phyloP scores from a whole-genome alignment of 2,797 vertebrate genomes.

The Babyrousa celebensis region DNA sequence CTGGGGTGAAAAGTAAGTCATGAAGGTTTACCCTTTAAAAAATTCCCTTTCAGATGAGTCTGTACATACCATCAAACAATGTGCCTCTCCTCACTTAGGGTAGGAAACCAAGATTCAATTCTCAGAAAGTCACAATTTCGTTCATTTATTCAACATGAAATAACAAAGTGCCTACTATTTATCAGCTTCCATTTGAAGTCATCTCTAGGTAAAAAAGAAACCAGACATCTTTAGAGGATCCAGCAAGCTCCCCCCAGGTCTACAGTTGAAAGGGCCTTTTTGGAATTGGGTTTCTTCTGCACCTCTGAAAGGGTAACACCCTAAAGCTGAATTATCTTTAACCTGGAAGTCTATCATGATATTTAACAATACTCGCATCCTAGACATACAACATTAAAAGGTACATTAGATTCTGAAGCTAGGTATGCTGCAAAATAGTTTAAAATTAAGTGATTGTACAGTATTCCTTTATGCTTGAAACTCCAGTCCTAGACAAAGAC shows the following conservation, averaged over 20 bases:
- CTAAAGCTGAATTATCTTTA: constrained; percentile 93
- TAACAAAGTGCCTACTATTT: constrained; percentile 74
- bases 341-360: constrained; percentile 90
- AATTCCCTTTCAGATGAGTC: constrained; percentile 84
- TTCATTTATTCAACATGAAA: constrained; percentile 62
- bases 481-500: constrained; percentile 98
- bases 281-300: constrained; percentile 84
- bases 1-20: constrained; percentile 80
- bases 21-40: constrained; percentile 79
- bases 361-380: constrained; percentile 91
- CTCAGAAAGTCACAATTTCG: constrained; percentile 75
- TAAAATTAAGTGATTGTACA: constrained; percentile 88
- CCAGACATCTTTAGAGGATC: constrained; percentile 78
- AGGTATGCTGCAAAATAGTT: constrained; percentile 94
- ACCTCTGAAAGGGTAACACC: constrained; percentile 86
- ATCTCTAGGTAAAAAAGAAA: constrained; percentile 81
- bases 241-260: constrained; percentile 68
- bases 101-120: constrained; percentile 68
- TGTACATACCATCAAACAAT: constrained; percentile 72
- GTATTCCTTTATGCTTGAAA: constrained; percentile 95
- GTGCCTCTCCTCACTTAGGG: constrained; percentile 60
- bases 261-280: constrained; percentile 77
- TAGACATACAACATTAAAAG: constrained; percentile 94
- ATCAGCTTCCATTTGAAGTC: constrained; percentile 77
- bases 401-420: constrained; percentile 94